Percentiles rank a stretch among this genome's conserved stretches.
These are phyloP conservation scores for Epinephelus moara DNA, from an alignment of 2,113 vertebrate genomes.

Conservation along the genomic window DNA sequence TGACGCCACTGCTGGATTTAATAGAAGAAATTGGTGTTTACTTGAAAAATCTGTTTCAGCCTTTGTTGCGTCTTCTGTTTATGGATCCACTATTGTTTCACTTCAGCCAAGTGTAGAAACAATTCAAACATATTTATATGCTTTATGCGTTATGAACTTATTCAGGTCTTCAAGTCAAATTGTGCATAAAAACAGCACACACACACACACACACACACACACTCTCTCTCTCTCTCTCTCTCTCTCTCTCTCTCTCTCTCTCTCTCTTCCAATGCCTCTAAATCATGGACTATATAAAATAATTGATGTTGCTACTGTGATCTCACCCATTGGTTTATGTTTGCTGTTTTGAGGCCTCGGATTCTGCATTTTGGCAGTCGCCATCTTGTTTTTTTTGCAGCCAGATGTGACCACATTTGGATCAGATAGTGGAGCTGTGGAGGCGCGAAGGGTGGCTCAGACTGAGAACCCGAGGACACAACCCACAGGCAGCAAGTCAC, in stretches of 20 bases:
- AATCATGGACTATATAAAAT: too few species aligned
- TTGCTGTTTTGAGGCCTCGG: too few species aligned
- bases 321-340: too few species aligned
- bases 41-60: not conserved
- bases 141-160: not conserved
- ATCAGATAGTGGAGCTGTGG: too few species aligned
- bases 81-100: not conserved
- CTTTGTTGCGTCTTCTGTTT: constrained; percentile 1
- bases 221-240: not conserved
- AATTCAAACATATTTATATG: not conserved
- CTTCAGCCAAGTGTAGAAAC: not conserved
- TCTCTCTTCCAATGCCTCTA: not conserved
- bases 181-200: not conserved
- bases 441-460: too few species aligned
- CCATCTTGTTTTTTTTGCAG: too few species aligned
- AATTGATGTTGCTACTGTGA: too few species aligned
- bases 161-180: not conserved
- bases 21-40: not conserved
- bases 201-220: too few species aligned
- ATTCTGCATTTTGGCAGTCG: too few species aligned
- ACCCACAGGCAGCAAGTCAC: too few species aligned
- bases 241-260: not conserved
- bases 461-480: too few species aligned
- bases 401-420: too few species aligned
- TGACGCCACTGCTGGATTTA: not conserved